Evolutionary conservation across 2,113 vertebrate genomes (phyloP).

Genomic region (Ovis canadensis): DNA sequence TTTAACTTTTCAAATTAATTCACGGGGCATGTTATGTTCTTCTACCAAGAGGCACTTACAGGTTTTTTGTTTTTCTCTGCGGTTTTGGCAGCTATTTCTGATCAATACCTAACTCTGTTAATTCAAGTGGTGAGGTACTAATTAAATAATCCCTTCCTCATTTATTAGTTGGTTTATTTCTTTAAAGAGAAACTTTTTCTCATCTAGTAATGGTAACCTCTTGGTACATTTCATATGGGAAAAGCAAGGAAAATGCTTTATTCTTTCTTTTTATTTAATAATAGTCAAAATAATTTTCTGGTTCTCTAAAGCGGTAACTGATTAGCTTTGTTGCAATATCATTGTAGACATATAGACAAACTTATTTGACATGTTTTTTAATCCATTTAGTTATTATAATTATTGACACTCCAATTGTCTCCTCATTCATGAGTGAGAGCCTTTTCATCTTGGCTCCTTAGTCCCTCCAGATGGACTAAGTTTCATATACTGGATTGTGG

Average conservation of each 20-base stretch:
- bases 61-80: background rate
- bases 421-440: background rate
- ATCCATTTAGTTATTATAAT: background rate
- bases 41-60: background rate
- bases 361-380: background rate
- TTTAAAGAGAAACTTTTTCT: background rate
- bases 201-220: background rate
- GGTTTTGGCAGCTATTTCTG: background rate
- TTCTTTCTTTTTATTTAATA: background rate
- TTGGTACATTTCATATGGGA: background rate
- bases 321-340: background rate
- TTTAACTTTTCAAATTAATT: background rate
- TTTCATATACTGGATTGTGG: background rate
- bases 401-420: background rate
- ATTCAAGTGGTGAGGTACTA: background rate
- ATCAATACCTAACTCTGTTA: background rate
- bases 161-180: background rate
- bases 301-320: background rate
- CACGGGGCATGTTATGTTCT: background rate
- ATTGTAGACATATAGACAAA: background rate
- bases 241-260: background rate
- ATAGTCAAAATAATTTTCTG: background rate
- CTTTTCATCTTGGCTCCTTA: background rate
- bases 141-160: background rate
- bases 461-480: background rate